Percentiles rank a stretch among this genome's conserved stretches.
phyloP scores from a whole-genome alignment of 2,888 invertebrate genomes.

The Tachina grossa region DNA sequence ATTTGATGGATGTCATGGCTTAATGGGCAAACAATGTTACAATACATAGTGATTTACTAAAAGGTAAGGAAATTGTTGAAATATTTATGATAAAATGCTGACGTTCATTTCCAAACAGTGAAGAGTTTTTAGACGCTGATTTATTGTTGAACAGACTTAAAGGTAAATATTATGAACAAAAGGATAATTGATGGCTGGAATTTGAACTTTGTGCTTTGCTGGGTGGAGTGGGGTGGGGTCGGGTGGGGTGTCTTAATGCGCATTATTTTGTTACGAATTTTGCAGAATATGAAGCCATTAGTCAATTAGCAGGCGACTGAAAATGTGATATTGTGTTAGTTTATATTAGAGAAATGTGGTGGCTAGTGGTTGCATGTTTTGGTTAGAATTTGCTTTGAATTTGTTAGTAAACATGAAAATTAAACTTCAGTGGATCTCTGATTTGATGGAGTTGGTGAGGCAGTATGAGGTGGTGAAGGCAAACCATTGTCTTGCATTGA shows the following conservation, averaged over 20 bases:
- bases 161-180: conserved; percentile 27
- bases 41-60: neutral
- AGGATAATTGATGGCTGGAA: conserved; percentile 1
- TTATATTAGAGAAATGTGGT: conserved; percentile 1
- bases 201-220: conserved; percentile 57
- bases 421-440: conserved; percentile 83
- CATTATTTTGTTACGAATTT: neutral
- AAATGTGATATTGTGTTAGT: conserved; percentile 10
- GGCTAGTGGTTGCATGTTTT: conserved; percentile 2
- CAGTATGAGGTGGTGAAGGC: conserved; percentile 80
- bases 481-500: conserved; percentile 81
- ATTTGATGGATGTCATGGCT: conserved; percentile 62
- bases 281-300: conserved; percentile 20
- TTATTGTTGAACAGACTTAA: conserved; percentile 16
- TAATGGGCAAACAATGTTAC: conserved; percentile 40
- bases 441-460: conserved; percentile 81
- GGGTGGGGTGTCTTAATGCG: conserved; percentile 15
- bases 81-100: neutral
- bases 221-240: too few species aligned
- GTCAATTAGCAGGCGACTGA: neutral
- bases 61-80: neutral
- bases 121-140: neutral
- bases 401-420: conserved; percentile 38
- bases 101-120: neutral
- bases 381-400: neutral